Evolutionary conservation across 2,113 vertebrate genomes (phyloP), one percentile per base, ranked within the genome.

Genomic region (Pontoporia blainvillei): DNA sequence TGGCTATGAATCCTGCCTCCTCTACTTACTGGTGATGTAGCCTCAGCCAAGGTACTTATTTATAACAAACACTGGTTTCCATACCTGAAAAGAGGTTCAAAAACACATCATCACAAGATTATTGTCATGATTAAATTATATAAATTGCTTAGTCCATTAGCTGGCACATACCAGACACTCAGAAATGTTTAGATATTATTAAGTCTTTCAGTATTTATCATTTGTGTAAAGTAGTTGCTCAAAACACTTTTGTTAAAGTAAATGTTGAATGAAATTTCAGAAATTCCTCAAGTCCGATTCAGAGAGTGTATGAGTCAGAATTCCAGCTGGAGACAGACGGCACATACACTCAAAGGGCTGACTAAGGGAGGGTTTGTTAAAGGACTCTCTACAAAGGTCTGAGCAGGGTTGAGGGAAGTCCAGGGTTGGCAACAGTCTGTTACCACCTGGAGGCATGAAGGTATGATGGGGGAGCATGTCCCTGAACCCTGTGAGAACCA

Each of bases 281-380:
- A 90, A 96, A 96, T 94, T 82, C 89, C 44, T 96, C 41, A 10
- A 62, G 66, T 84, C 62, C 34, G 5, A 78, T 72, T 85, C 95
- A 95, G 39, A 88, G 64, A 64, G 44, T 31, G 0, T 31, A 20
- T 95, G 96, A 96, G 73, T 96, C 97, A 97, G 95, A 95, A 93
- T 49, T 57, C 34, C 94, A 95, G 73, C 94, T 95, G 90, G 57
- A 97, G 76, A 66, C 73, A 84, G 85, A 62, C 39, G 67, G 59
- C 34, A 91, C 46, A 39, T 5, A 36, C 27, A 76, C 64, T 88
- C 86, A 85, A 44, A 73, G 21, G 5, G 49, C 9, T 73, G 90
- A 95, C 66, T 89, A 27, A 95, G 39, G n/a, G 25, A 13, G 14
- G 39, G 20, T 31, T 86, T 41, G 36, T 27, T 64, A 79, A 86